phyloP scores from a whole-genome alignment of 1,140 invertebrate species.

The Popillia japonica region DNA sequence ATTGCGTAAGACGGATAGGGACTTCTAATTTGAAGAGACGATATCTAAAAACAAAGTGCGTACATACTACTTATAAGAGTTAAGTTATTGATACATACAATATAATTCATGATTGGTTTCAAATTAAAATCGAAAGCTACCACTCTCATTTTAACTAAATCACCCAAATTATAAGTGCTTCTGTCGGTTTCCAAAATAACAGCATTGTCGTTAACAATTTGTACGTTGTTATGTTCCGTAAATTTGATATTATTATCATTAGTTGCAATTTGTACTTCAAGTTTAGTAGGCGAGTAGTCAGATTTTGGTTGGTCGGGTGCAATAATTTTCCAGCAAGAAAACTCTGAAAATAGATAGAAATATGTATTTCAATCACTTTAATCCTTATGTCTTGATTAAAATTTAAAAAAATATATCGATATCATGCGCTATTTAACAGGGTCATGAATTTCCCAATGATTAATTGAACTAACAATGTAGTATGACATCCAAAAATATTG shows the following conservation, averaged over 20 bases:
- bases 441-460: too few species aligned
- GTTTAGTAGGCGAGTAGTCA: not conserved
- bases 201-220: not conserved
- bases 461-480: too few species aligned
- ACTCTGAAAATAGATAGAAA: not conserved
- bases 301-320: not conserved
- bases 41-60: not conserved
- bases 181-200: constrained; percentile 61
- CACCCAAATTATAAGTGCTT: constrained; percentile 71
- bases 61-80: not conserved
- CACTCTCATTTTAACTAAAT: constrained; percentile 66
- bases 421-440: too few species aligned
- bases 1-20: not conserved
- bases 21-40: not conserved
- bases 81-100: constrained; percentile 50
- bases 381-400: too few species aligned
- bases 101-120: constrained; percentile 45
- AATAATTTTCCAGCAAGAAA: not conserved
- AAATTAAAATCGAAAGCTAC: constrained; percentile 64
- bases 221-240: not conserved
- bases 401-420: too few species aligned
- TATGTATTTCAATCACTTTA: too few species aligned
- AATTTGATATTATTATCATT: not conserved
- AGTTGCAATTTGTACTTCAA: not conserved
- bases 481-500: too few species aligned